Conservation (phyloP, 2,797 vertebrate species). For the Ibycter americanus region DNA sequence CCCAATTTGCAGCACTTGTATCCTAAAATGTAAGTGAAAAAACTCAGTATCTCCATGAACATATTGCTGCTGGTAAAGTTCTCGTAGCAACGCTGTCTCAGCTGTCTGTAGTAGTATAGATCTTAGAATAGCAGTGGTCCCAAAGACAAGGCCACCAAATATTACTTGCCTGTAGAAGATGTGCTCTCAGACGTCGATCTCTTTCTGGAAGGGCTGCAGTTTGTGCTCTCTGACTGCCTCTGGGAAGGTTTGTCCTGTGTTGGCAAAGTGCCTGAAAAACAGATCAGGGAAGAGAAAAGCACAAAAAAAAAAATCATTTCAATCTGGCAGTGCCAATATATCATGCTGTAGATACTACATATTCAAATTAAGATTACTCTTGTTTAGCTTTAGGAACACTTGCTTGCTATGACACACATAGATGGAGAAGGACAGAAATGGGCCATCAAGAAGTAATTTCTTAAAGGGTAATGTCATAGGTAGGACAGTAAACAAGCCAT, state of each 20-base stretch:
- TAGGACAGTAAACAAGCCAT: neutral
- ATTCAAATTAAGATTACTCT: neutral
- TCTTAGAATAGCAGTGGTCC: neutral
- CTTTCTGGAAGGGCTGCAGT: slow-evolving; percentile 79
- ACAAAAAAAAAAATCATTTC: neutral
- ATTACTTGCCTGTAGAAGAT: slow-evolving; percentile 76
- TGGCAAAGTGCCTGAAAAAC: slow-evolving; percentile 70
- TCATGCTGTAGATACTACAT: neutral
- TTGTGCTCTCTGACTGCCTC: slow-evolving; percentile 71
- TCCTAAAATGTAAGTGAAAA: accelerated
- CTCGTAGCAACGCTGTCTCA: neutral
- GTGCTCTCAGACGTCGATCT: slow-evolving; percentile 78
- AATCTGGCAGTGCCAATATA: neutral
- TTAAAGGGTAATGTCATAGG: neutral
- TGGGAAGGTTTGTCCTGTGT: slow-evolving; percentile 76
- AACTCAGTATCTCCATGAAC: neutral
- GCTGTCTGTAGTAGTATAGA: neutral
- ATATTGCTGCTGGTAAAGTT: neutral
- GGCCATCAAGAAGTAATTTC: neutral
- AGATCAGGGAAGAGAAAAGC: slow-evolving; percentile 19
- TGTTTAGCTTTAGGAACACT: neutral
- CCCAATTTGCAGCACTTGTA: neutral
- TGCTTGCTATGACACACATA: accelerated
- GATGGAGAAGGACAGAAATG: neutral
- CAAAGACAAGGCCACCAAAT: neutral